These are phyloP conservation scores for Noturus placidus DNA, from an alignment of 2,113 vertebrate species.

Conservation along the genomic window DNA sequence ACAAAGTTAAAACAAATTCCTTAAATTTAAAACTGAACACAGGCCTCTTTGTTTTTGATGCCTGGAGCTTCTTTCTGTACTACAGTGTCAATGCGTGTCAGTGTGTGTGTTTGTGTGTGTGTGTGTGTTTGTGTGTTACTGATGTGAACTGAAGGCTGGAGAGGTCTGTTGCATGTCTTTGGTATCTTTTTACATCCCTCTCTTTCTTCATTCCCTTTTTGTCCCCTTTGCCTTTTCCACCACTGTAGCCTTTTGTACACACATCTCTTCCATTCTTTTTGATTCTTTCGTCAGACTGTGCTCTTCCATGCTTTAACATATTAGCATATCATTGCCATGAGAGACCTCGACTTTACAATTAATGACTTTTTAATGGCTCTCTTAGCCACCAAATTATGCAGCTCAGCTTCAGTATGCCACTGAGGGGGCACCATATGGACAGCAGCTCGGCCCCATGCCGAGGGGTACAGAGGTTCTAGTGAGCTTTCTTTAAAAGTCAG, in stretches of 20 bases:
- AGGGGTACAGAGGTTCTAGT: conserved; percentile 27
- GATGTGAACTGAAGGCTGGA: conserved; percentile 22
- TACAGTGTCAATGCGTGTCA: neutral
- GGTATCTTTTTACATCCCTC: conserved; percentile 19
- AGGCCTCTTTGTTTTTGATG: conserved; percentile 68
- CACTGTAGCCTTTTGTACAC: conserved; percentile 23
- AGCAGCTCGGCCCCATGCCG: conserved; percentile 54
- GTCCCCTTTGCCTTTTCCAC: conserved; percentile 10
- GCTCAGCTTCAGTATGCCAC: conserved; percentile 61
- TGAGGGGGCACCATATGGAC: conserved; percentile 67
- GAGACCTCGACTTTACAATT: conserved; percentile 66
- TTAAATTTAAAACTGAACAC: conserved; percentile 68
- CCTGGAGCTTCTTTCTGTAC: conserved; percentile 59
- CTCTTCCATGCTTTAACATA: conserved; percentile 58
- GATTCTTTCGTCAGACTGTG: conserved; percentile 19
- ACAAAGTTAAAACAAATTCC: conserved; percentile 59
- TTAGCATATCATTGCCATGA: conserved; percentile 68
- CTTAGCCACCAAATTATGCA: conserved; percentile 63
- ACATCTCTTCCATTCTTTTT: conserved; percentile 34
- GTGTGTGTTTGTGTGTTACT: neutral
- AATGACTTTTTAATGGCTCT: conserved; percentile 74
- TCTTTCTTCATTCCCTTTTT: conserved; percentile 29
- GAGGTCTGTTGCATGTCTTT: conserved; percentile 3
- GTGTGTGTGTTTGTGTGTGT: conserved; percentile 5
- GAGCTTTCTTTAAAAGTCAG: conserved; percentile 46